Evolutionary conservation across 2,113 vertebrate genomes (phyloP), one percentile per base, ranked within the genome.

Genomic region (Calidris pygmaea): DNA sequence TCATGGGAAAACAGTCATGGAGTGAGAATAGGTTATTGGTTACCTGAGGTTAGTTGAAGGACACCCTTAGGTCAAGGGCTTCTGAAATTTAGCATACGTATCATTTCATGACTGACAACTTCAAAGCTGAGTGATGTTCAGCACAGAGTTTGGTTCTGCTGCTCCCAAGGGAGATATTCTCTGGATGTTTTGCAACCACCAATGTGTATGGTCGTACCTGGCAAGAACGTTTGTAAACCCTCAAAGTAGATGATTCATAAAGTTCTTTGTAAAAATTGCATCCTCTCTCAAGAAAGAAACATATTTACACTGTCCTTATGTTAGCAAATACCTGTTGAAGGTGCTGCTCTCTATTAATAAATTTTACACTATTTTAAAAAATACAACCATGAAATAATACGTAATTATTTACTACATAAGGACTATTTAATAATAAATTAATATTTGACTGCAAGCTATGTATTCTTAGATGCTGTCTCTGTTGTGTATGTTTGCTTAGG

Each of bases 401-500:
- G 5, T 18, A 72, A 39, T 68, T 8, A 50, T 79, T 75, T 76
- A 68, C 24, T 58, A 29, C 1, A 0, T 18, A 79, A 89, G 7
- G 22, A 45, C 27, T 66, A 7, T 74, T 12, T 21, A 70, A 45
- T 47, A 91, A 56, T 41, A 76, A 75, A 56, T 2, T 0, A 79
- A 17, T 87, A 87, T 63, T 70, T 86, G 62, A 55, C 24, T 67
- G 55, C 37, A 80, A 78, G 29, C 29, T 74, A 0, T 23, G 8
- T 45, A 23, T 79, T 73, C 50, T 88, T 53, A 90, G 27, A 48
- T 58, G 48, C 52, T 94, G 35, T 89, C 59, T 96, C 75, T 90
- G 62, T 24, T 94, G 37, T 74, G 12, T 97, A 70, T 76, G 14
- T 92, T 81, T 89, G 32, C 50, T 89, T 90, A 99, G 99, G 99